A percentile compares a stretch with the other conserved stretches of the same genome.
Evolutionary conservation across 2,113 vertebrate genomes (phyloP).

Genomic region (Cochlearius cochlearius): DNA sequence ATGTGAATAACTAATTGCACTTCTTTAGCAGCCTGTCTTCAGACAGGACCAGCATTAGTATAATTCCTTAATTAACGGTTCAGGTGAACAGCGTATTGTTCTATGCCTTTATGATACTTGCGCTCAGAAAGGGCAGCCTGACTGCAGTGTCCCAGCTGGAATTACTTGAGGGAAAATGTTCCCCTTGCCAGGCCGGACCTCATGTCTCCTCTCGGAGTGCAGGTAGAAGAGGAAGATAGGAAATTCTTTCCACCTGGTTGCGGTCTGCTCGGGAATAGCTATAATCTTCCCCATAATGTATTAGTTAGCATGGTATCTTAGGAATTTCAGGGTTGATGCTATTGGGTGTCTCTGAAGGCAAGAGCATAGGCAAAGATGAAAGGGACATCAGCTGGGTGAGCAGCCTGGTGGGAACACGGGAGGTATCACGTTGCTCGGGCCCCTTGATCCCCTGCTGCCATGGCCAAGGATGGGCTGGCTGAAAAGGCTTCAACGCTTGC

Average conservation of each 20-base stretch:
- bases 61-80: neutral
- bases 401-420: neutral
- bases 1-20: neutral
- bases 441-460: neutral
- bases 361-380: neutral
- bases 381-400: neutral
- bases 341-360: neutral
- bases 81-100: neutral
- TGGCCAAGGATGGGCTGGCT: neutral
- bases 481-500: neutral
- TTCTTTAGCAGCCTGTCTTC: neutral
- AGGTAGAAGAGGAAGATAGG: neutral
- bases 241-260: constrained; percentile 23
- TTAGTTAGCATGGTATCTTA: neutral
- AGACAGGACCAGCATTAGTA: neutral
- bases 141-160: neutral
- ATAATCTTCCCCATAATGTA: neutral
- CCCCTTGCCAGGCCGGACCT: neutral
- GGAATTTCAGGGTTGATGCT: neutral
- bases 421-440: neutral
- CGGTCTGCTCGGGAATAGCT: neutral
- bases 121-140: neutral
- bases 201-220: neutral
- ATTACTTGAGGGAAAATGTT: neutral
- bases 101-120: neutral